Conservation (phyloP, 1,140 invertebrate species). For the Neomicropteryx cornuta region DNA sequence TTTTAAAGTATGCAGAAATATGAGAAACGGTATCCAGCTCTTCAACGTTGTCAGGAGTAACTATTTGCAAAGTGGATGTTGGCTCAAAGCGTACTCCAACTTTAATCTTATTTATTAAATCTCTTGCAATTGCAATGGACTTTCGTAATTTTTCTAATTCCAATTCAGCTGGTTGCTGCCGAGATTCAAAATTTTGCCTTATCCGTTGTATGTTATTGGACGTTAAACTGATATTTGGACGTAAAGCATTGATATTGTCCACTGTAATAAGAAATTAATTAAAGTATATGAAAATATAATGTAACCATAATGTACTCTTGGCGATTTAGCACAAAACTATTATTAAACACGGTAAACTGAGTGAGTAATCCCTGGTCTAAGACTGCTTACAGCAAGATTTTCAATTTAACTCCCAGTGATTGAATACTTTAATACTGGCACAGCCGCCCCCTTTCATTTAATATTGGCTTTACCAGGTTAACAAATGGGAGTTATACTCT, state of each 20-base stretch:
- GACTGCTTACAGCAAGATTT: too few species aligned
- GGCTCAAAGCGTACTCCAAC: conserved; percentile 78
- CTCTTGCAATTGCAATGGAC: conserved; percentile 69
- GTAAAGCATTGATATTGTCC: conserved; percentile 47
- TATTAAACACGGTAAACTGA: too few species aligned
- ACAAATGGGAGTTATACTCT: too few species aligned
- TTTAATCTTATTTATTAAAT: conserved; percentile 58
- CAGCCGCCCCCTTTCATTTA: too few species aligned
- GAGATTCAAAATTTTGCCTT: conserved; percentile 42
- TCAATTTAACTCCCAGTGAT: too few species aligned
- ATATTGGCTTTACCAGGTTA: too few species aligned
- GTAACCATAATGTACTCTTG: too few species aligned
- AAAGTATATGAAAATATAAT: too few species aligned
- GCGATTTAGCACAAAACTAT: too few species aligned
- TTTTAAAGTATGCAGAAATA: conserved; percentile 79
- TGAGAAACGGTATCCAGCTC: conserved; percentile 76
- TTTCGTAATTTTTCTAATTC: conserved; percentile 63
- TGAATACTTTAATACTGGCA: too few species aligned
- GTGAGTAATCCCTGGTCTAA: too few species aligned
- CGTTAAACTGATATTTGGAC: conserved; percentile 50
- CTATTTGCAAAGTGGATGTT: conserved; percentile 72
- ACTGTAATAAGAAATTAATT: conserved; percentile 35
- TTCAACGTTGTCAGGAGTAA: conserved; percentile 72
- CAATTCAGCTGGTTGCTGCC: conserved; percentile 48
- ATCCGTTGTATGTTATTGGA: conserved; percentile 46